These are phyloP conservation scores for Falcaria lacertinaria DNA, from an alignment of 2,888 invertebrate species.

Conservation along the genomic window DNA sequence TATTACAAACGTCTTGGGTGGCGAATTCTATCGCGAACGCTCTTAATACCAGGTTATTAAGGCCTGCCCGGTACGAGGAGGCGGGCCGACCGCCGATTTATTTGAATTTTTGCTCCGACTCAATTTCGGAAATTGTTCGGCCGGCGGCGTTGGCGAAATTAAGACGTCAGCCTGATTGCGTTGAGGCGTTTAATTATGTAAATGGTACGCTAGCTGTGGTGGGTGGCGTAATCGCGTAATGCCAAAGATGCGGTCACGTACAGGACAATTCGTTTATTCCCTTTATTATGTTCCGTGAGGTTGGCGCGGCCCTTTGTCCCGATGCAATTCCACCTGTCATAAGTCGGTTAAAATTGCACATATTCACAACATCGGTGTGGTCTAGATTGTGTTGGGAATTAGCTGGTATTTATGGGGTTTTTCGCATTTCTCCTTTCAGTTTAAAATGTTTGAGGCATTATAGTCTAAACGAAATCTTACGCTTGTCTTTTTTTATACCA, in stretches of 20 bases:
- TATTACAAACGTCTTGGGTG: constrained; percentile 79
- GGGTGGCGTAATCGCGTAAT: constrained; percentile 64
- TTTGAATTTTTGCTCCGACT: constrained; percentile 78
- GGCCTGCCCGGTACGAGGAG: constrained; percentile 51
- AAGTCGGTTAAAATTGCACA: not conserved
- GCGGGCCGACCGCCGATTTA: constrained; percentile 70
- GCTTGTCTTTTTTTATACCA: too few species aligned
- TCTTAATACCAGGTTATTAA: constrained; percentile 75
- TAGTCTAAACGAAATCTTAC: too few species aligned
- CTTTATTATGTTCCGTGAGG: constrained; percentile 22
- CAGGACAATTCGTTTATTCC: constrained; percentile 57
- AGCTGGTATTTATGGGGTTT: not conserved
- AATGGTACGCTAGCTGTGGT: constrained; percentile 70
- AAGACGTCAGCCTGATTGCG: constrained; percentile 78
- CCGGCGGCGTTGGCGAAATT: constrained; percentile 76
- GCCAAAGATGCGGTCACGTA: constrained; percentile 66
- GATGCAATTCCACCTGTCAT: constrained; percentile 2
- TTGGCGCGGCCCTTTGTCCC: constrained; percentile 5
- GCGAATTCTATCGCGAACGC: constrained; percentile 78
- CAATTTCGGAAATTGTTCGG: constrained; percentile 77
- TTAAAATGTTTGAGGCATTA: too few species aligned
- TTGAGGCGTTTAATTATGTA: constrained; percentile 77
- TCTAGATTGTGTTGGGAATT: constrained; percentile 4
- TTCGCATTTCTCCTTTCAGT: not conserved
- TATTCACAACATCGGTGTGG: not conserved